These are phyloP conservation scores for Muscicapa adusta DNA, from an alignment of 2,113 vertebrate species.

Conservation along the genomic window DNA sequence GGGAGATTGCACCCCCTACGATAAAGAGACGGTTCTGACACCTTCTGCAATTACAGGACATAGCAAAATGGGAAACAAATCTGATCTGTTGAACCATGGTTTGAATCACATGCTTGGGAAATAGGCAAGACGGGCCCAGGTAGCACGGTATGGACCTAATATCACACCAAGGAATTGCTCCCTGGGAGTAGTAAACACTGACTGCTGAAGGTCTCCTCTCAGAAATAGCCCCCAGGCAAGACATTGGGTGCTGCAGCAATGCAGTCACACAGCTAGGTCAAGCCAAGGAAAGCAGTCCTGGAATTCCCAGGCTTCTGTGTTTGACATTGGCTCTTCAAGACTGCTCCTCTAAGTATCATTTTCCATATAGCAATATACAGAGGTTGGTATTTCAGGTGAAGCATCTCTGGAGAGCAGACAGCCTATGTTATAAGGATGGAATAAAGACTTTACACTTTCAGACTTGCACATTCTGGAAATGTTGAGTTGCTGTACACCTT, in stretches of 20 bases:
- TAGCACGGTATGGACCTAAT: not conserved
- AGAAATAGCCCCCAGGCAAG: not conserved
- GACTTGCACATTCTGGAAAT: not conserved
- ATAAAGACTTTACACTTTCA: not conserved
- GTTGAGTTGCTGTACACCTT: not conserved
- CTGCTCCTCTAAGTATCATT: not conserved
- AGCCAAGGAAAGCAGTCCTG: not conserved
- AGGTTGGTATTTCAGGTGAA: not conserved
- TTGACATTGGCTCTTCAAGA: not conserved
- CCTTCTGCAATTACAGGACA: accelerated
- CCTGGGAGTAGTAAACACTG: not conserved
- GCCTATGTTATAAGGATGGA: not conserved
- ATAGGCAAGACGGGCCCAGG: not conserved
- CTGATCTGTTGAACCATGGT: not conserved
- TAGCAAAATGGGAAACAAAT: not conserved
- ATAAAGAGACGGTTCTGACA: not conserved
- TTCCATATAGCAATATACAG: not conserved
- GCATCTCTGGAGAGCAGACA: not conserved
- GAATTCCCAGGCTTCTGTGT: not conserved
- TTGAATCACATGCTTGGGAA: not conserved
- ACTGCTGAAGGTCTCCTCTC: not conserved
- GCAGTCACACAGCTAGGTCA: not conserved
- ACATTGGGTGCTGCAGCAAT: not conserved
- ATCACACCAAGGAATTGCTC: not conserved
- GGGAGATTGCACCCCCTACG: accelerated